Evolutionary conservation across 2,888 invertebrate genomes (phyloP).

Genomic region (Miltochrista miniata): DNA sequence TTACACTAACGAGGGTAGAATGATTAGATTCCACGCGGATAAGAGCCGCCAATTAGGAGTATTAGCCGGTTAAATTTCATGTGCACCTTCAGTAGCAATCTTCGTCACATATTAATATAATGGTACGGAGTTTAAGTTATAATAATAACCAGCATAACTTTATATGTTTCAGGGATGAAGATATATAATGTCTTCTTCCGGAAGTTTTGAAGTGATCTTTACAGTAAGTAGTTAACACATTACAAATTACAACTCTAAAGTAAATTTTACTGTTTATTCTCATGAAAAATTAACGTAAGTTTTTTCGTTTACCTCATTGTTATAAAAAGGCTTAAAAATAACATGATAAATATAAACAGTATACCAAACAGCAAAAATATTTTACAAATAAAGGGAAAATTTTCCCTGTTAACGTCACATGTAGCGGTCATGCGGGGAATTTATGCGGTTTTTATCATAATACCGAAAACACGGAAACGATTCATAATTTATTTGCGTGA

Average conservation of each 20-base stretch:
- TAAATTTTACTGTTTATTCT: too few relatives aligned
- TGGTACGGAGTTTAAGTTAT: conserved; percentile 14
- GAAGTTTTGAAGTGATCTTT: too few relatives aligned
- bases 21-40: conserved; percentile 35
- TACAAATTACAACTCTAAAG: too few relatives aligned
- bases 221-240: too few relatives aligned
- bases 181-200: neutral
- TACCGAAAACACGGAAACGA: conserved; percentile 25
- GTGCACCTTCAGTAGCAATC: conserved; percentile 24
- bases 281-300: too few relatives aligned
- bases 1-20: conserved; percentile 23
- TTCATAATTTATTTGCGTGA: conserved; percentile 44
- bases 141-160: conserved; percentile 8
- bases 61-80: conserved; percentile 25
- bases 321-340: neutral
- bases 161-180: conserved; percentile 3
- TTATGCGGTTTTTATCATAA: conserved; percentile 44
- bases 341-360: neutral
- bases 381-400: conserved; percentile 16
- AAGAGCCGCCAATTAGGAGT: conserved; percentile 31
- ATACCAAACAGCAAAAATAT: conserved; percentile 8
- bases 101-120: conserved; percentile 25
- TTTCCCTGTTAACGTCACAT: conserved; percentile 14
- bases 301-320: too few relatives aligned
- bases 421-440: conserved; percentile 21